These are phyloP conservation scores for Cuniculus paca DNA, from an alignment of 2,797 vertebrate species.

Conservation along the genomic window DNA sequence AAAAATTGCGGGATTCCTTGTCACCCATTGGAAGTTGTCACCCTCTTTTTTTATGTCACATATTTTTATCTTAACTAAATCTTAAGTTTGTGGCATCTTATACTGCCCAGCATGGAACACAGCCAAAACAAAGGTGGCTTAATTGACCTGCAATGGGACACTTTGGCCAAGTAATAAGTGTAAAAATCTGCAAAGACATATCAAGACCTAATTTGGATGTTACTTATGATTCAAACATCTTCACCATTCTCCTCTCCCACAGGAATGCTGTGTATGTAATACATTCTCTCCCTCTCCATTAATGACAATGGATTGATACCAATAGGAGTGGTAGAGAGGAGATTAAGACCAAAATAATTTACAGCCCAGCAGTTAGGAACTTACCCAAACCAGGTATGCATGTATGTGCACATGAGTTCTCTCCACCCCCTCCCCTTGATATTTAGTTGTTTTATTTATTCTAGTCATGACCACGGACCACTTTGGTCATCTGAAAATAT, in stretches of 20 bases:
- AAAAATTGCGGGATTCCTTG: not conserved
- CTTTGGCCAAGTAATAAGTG: not conserved
- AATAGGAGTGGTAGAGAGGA: not conserved
- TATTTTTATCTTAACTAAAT: conserved; percentile 29
- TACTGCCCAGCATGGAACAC: not conserved
- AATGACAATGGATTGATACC: not conserved
- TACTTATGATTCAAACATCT: not conserved
- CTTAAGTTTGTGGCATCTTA: not conserved
- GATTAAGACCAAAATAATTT: not conserved
- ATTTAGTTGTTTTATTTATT: not conserved
- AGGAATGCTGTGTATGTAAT: accelerated
- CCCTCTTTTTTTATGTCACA: not conserved
- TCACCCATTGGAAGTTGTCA: not conserved
- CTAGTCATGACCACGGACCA: not conserved
- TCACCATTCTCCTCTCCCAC: not conserved
- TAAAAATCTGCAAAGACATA: not conserved
- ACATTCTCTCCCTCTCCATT: not conserved
- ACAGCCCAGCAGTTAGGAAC: not conserved
- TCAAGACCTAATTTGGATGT: not conserved
- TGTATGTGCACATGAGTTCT: accelerated
- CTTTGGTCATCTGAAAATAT: not conserved
- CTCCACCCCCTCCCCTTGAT: not conserved
- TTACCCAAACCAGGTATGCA: accelerated
- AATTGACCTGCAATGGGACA: too few relatives aligned
- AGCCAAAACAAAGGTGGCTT: not conserved